Evolutionary conservation across 2,797 vertebrate genomes (phyloP).

Genomic region (Tapera naevia): DNA sequence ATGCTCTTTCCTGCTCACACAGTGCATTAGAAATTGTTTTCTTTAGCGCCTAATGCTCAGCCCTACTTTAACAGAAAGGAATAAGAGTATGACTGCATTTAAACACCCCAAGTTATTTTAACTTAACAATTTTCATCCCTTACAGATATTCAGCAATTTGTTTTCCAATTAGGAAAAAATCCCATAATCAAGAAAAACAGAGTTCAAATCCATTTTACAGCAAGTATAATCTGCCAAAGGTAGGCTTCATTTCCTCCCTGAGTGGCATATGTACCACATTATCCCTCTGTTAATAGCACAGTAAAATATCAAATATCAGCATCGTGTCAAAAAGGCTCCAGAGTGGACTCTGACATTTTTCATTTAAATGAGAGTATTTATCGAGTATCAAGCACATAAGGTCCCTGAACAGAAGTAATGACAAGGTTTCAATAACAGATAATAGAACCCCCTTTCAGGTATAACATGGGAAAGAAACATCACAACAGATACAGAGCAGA

Average conservation of each 20-base stretch:
- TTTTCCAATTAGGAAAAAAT: not conserved
- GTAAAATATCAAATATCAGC: constrained; percentile 31
- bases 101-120: not conserved
- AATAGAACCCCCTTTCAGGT: not conserved
- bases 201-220: constrained; percentile 5
- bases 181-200: not conserved
- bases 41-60: not conserved
- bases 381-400: not conserved
- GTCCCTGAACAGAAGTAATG: not conserved
- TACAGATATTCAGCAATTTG: not conserved
- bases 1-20: not conserved
- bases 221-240: not conserved
- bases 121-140: not conserved
- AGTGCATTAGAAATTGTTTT: not conserved
- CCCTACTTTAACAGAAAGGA: not conserved
- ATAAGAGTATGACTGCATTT: not conserved
- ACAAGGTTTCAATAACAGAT: not conserved
- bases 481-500: not conserved
- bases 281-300: constrained; percentile 29
- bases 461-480: not conserved
- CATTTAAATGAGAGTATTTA: constrained; percentile 11
- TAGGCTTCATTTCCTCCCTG: not conserved
- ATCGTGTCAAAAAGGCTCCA: not conserved
- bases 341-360: not conserved
- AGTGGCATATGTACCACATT: not conserved